Base-by-base conservation (phyloP, 2,888 invertebrate species). In the Coelinius sp. region DNA sequence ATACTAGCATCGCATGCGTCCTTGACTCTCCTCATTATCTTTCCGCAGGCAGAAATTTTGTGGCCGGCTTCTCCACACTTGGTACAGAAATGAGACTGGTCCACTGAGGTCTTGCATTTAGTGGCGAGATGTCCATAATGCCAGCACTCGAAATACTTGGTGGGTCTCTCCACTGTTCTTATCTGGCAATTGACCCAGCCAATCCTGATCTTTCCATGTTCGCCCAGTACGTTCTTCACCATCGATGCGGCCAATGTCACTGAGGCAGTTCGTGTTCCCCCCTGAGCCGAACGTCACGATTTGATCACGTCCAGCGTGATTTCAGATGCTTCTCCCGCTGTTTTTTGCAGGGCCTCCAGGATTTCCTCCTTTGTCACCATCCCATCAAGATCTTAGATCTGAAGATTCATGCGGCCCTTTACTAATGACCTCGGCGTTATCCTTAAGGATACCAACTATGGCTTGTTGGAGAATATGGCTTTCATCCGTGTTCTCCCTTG, bases 171-270 rank as follows among this genome's bases (percentile, higher is more conserved):
- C 12, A 59, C 53, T 7, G 56, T 71, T 20, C 74, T 56, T 0
- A 73, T 53, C 10, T 75, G 49, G 52, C 73, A 75, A 20, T 68
- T 62, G 6, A 74, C 76, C 77, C 75, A 77, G 7, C 75, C 71
- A 7, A 75, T 64, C 10, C 67, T 27, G 4, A 75, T 35, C 17
- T 72, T 73, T 8, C 62, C 67, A 2, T 14, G 1, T 17, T 53
- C 49, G 0, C 14, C 49, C 3, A 68, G 27, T 12, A 70, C 7
- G 10, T 66, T 73, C 35, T 63, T 27, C 1, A 73, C 71, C 6
- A 22, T n/a, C 3, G 31, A 31, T 0, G 59, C 67, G 12, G 72
- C 52, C 17, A 73, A 56, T 0, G 41, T 66, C 8, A 75, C 66
- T 0, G 24, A 8, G 0, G 76, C 73, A 7, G 68, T 74, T 56